These are phyloP conservation scores for Tangara arthus DNA, from an alignment of 2,797 vertebrate genomes.

Conservation along the genomic window DNA sequence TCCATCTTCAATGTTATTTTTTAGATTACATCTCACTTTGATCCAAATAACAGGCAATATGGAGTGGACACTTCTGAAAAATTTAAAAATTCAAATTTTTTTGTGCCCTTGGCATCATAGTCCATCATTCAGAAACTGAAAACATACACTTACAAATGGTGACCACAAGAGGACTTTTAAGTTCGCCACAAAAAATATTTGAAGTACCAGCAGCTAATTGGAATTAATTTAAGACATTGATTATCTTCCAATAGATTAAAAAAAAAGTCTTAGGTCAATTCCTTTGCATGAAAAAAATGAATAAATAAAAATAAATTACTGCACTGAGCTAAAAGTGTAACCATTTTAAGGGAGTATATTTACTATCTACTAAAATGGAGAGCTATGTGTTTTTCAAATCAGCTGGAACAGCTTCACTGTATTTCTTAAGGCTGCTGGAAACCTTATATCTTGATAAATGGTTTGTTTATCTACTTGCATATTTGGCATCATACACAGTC, in stretches of 20 bases:
- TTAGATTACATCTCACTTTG: neutral
- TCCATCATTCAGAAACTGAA: neutral
- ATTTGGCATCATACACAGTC: neutral
- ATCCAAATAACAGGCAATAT: neutral
- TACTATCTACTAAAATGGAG: neutral
- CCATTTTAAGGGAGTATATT: neutral
- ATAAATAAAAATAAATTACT: neutral
- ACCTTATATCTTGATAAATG: neutral
- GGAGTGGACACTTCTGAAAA: neutral
- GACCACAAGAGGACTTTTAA: neutral
- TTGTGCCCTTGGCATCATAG: neutral
- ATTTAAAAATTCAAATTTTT: neutral
- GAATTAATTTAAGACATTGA: neutral
- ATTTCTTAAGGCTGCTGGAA: neutral
- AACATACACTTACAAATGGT: neutral
- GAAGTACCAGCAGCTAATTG: neutral
- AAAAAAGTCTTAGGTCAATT: neutral
- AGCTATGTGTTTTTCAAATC: neutral
- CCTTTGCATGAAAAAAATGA: neutral
- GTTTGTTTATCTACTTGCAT: constrained; percentile 21
- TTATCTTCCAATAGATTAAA: neutral
- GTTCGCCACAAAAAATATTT: neutral
- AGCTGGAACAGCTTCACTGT: neutral
- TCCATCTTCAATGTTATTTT: neutral
- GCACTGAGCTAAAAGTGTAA: neutral